These are phyloP conservation scores for Sinocyclocheilus anophthalmus DNA, from an alignment of 2,113 vertebrate species.

Conservation along the genomic window DNA sequence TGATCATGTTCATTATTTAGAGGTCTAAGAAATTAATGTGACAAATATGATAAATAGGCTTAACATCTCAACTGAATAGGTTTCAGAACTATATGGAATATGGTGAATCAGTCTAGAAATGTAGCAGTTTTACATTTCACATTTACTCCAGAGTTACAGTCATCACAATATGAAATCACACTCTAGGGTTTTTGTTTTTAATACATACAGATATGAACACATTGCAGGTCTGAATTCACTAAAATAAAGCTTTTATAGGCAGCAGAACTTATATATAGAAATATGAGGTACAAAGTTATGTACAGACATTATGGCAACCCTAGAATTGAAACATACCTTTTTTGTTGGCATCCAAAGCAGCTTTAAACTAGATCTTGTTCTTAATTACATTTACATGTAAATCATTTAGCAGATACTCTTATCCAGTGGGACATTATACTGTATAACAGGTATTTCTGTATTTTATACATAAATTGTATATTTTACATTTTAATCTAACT, in stretches of 20 bases:
- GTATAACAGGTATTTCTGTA: neutral
- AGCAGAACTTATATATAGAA: neutral
- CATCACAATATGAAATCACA: neutral
- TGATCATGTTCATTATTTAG: neutral
- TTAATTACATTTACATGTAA: neutral
- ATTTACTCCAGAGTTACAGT: neutral
- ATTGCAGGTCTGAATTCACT: neutral
- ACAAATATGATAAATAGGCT: neutral
- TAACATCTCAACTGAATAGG: neutral
- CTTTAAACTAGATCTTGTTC: neutral
- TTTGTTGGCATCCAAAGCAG: neutral
- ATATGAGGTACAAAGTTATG: neutral
- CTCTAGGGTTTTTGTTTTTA: neutral
- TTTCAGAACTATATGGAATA: neutral
- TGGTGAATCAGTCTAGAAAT: neutral
- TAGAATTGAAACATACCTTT: neutral
- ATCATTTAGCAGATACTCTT: neutral
- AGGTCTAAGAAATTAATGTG: neutral
- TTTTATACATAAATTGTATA: neutral
- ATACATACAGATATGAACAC: neutral
- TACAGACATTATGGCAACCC: neutral
- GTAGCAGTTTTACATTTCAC: neutral
- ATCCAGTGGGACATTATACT: neutral
- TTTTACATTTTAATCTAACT: no score
- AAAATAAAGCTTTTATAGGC: neutral